phyloP scores from a whole-genome alignment of 2,888 invertebrate species.

The Hermaeophaga mercurialis region DNA sequence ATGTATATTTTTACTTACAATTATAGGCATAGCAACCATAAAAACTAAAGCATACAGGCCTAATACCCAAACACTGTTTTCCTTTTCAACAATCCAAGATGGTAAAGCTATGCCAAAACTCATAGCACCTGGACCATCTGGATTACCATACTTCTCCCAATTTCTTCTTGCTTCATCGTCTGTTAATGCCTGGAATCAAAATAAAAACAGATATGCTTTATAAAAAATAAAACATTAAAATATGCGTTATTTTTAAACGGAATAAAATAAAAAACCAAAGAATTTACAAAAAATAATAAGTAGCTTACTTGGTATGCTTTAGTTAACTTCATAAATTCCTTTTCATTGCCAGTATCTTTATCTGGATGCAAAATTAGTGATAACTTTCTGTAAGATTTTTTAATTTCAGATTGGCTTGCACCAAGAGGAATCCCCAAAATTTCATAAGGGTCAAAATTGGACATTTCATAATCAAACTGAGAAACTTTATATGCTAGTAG shows the following conservation, averaged over 20 bases:
- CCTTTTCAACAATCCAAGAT: slow-evolving; percentile 99
- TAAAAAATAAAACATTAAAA: neutral
- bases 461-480: slow-evolving; percentile 97
- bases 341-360: slow-evolving; percentile 95
- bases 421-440: slow-evolving; percentile 90
- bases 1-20: slow-evolving; percentile 69
- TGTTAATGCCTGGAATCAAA: slow-evolving; percentile 76
- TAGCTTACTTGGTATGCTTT: slow-evolving; percentile 82
- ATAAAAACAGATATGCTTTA: neutral
- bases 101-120: slow-evolving; percentile 99
- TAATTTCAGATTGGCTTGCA: slow-evolving; percentile 86
- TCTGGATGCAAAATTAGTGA: slow-evolving; percentile 96
- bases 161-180: slow-evolving; percentile 97
- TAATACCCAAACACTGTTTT: slow-evolving; percentile 97
- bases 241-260: too few relatives aligned
- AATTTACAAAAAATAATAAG: too few relatives aligned
- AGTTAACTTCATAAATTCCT: slow-evolving; percentile 95
- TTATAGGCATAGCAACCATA: slow-evolving; percentile 93
- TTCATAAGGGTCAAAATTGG: slow-evolving; percentile 98
- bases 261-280: too few relatives aligned
- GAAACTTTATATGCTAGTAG: slow-evolving; percentile 90
- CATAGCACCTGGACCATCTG: slow-evolving; percentile 99
- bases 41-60: slow-evolving; percentile 95
- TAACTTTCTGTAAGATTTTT: slow-evolving; percentile 92
- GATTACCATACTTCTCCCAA: slow-evolving; percentile 99